A percentile compares a stretch with the other conserved stretches of the same genome.
Conservation (phyloP, 2,888 invertebrate genomes). For the Acleris emargana region DNA sequence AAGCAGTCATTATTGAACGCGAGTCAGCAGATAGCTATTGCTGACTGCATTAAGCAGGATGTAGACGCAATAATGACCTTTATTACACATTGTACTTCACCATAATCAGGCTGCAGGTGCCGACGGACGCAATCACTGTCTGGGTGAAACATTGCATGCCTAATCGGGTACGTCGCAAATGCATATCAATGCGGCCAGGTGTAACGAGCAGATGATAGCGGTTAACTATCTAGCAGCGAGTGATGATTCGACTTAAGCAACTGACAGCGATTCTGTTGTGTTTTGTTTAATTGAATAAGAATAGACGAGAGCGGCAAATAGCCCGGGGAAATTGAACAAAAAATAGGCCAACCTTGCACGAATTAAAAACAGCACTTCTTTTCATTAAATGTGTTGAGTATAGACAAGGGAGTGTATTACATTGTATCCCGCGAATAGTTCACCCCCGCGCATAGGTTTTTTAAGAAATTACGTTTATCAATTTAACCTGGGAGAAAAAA, state of each 20-base stretch:
- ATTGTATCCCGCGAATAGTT: too few relatives aligned
- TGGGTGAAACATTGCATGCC: constrained; percentile 55
- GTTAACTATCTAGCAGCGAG: constrained; percentile 50
- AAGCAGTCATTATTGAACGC: too few relatives aligned
- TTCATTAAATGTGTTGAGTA: too few relatives aligned
- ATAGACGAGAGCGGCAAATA: too few relatives aligned
- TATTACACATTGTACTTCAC: constrained; percentile 36
- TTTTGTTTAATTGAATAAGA: not conserved
- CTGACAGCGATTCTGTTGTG: not conserved
- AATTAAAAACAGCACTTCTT: too few relatives aligned
- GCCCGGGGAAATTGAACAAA: too few relatives aligned
- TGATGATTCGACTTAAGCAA: constrained; percentile 40
- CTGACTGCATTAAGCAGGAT: not conserved
- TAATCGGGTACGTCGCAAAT: constrained; percentile 64
- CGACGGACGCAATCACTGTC: constrained; percentile 54
- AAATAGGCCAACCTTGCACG: too few relatives aligned
- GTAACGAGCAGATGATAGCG: constrained; percentile 63
- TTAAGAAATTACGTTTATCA: too few relatives aligned
- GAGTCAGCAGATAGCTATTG: too few relatives aligned
- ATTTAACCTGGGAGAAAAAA: too few relatives aligned
- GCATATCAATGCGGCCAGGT: constrained; percentile 70
- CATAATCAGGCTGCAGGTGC: constrained; percentile 51
- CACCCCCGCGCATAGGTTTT: too few relatives aligned
- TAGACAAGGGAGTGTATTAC: too few relatives aligned
- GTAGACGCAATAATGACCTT: constrained; percentile 11